phyloP scores from a whole-genome alignment of 2,113 vertebrate genomes.

The Austrofundulus limnaeus region DNA sequence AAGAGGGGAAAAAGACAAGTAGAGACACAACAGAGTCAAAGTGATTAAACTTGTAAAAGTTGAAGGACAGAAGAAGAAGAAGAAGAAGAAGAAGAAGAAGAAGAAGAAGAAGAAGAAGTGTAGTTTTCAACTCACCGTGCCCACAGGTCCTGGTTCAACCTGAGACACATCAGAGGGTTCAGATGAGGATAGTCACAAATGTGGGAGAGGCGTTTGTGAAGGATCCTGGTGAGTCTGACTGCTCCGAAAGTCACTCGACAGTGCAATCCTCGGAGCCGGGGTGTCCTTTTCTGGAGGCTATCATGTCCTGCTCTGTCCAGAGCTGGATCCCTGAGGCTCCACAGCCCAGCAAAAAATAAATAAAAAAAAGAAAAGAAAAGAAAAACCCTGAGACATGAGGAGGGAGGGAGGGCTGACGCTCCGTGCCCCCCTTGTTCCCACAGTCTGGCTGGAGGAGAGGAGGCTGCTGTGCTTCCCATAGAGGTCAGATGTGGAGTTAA shows the following conservation, averaged over 20 bases:
- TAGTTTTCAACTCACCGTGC: constrained; percentile 68
- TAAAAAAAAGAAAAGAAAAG: too few relatives aligned
- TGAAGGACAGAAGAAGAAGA: constrained; percentile 17
- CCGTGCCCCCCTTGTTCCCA: constrained; percentile 49
- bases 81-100: constrained; percentile 18
- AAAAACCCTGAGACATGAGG: not conserved
- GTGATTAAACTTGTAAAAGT: constrained; percentile 23
- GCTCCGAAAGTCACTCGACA: constrained; percentile 45
- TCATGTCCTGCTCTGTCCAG: constrained; percentile 39
- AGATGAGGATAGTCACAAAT: constrained; percentile 62
- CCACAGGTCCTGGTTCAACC: constrained; percentile 44
- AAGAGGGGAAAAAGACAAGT: not conserved
- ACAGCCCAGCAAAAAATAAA: constrained; percentile 8
- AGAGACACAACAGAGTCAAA: constrained; percentile 12
- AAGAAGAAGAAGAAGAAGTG: constrained; percentile 20
- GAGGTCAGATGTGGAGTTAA: constrained; percentile 72
- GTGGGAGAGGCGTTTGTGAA: constrained; percentile 44
- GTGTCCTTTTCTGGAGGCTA: constrained; percentile 24
- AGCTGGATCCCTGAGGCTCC: constrained; percentile 29
- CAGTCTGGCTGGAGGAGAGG: constrained; percentile 44
- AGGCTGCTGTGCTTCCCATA: constrained; percentile 60
- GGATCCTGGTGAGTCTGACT: constrained; percentile 35
- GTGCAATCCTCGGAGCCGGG: constrained; percentile 45
- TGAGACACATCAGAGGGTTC: constrained; percentile 64
- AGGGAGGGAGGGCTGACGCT: constrained; percentile 15